Evolutionary conservation across 37 sponge, comb jelly and placozoan species (phyloP).

Genomic region (Hexactinellida sp.): DNA sequence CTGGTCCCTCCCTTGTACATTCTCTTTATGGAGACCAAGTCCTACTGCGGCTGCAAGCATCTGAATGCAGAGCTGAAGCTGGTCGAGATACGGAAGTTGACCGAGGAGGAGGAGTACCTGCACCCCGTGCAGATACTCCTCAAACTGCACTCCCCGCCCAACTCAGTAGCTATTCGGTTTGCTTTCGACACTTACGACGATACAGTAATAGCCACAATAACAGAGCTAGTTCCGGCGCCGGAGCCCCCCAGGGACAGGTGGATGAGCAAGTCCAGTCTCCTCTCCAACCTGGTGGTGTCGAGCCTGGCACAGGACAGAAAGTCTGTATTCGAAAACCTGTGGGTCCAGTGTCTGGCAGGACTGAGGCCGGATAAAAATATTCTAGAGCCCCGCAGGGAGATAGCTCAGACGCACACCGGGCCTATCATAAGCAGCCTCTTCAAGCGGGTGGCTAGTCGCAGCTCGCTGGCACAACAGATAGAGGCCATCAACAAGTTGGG

Average conservation of each 20-base stretch:
- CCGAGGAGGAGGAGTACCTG: neutral
- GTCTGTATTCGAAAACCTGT: neutral
- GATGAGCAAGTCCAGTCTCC: neutral
- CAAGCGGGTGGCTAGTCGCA: neutral
- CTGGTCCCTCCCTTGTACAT: neutral
- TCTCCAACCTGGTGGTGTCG: neutral
- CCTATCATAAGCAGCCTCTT: neutral
- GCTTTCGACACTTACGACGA: conserved; percentile 7
- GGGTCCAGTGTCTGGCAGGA: neutral
- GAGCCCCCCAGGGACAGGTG: neutral
- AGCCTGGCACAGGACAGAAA: neutral
- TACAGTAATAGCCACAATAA: neutral
- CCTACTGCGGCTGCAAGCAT: neutral
- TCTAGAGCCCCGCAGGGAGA: neutral
- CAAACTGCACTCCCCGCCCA: neutral
- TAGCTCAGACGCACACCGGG: conserved; percentile 5
- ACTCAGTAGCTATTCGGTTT: neutral
- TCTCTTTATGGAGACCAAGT: neutral
- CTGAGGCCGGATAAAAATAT: neutral
- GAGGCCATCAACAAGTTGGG: neutral
- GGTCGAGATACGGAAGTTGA: neutral
- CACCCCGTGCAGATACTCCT: neutral
- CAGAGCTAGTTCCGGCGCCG: neutral
- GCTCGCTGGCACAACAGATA: neutral
- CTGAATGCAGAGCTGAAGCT: neutral